These are phyloP conservation scores for Opisthocomus hoazin DNA, from an alignment of 2,113 vertebrate species.

Conservation along the genomic window DNA sequence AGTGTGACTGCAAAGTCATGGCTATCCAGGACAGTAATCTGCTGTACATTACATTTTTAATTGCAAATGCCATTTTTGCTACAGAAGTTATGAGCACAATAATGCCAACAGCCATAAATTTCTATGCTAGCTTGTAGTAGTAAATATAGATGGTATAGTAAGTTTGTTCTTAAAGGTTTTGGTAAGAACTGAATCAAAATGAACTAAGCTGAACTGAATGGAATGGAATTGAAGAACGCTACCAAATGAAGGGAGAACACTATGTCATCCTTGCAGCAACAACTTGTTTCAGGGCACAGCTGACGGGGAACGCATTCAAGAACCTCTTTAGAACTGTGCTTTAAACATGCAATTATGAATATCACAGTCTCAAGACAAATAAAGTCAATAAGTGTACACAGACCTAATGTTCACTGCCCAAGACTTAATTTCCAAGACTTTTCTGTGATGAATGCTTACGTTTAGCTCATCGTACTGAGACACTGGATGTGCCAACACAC, in stretches of 20 bases:
- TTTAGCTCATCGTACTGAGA: constrained; percentile 61
- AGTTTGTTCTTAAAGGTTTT: constrained; percentile 44
- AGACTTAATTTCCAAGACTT: constrained; percentile 64
- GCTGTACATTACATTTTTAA: constrained; percentile 8
- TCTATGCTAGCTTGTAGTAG: not conserved
- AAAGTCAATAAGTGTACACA: constrained; percentile 51
- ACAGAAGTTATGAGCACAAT: not conserved
- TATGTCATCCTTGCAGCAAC: constrained; percentile 22
- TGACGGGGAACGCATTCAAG: constrained; percentile 22
- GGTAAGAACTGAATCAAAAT: not conserved
- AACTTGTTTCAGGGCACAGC: constrained; percentile 47
- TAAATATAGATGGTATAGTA: not conserved
- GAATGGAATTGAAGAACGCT: not conserved
- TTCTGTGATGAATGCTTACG: constrained; percentile 28
- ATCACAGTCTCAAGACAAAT: constrained; percentile 45
- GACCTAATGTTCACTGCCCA: constrained; percentile 44
- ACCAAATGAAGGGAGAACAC: constrained; percentile 22
- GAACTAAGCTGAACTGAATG: not conserved
- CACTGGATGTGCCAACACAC: constrained; percentile 45
- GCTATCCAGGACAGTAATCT: constrained; percentile 14
- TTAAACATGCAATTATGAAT: constrained; percentile 64
- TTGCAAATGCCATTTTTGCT: constrained; percentile 40
- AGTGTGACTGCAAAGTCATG: constrained; percentile 25
- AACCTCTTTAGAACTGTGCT: constrained; percentile 56
- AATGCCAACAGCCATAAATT: not conserved